Evolutionary conservation across 2,797 vertebrate genomes (phyloP), one percentile per base, ranked within the genome.

Genomic region (Distichodus sexfasciatus): DNA sequence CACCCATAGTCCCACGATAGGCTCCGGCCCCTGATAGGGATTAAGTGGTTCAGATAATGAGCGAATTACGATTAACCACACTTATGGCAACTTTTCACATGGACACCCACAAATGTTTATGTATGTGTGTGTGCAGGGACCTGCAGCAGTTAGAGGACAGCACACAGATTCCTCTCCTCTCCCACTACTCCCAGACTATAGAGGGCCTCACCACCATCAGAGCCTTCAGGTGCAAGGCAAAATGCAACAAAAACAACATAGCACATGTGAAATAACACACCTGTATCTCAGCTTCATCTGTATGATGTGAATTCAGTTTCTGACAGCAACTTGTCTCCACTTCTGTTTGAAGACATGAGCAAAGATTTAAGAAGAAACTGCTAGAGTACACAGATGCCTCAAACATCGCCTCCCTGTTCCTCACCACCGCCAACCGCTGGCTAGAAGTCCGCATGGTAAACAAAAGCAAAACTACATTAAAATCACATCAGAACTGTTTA

Each of bases 381-480:
- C 91, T 98, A 0, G 94, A 96, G 84, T 95, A 92, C 84, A 95
- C 95, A 0, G 97, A 99, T 26, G 94, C 95, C 82, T 98, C 98
- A 90, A 99, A 99, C 84, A 97, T 99, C 0, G 93, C 97, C 70
- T 98, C 96, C 17, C 94, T 99, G 55, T 99, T 99, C 86, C 96
- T 99, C 76, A 97, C 95, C 0, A 95, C 96, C 4, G 97, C 97
- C 81, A 99, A 99, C 83, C 95, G 96, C 17, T 99, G 97, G 97
- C 91, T 99, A 74, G 97, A 99, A 85, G 96, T 99, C 78, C 95
- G 97, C 66, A 98, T 99, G 97, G 97, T 93, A 94, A 95, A 86
- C n/a, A n/a, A n/a, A n/a, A 28, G 3, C 6, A 14, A 2, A 33
- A 26, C 3, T 15, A 36, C 2, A 14, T n/a, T 11, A 58, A 19